A percentile compares a stretch with the other conserved stretches of the same genome.
Conservation (phyloP, 2,797 vertebrate genomes). For the Eidolon dupreanum region DNA sequence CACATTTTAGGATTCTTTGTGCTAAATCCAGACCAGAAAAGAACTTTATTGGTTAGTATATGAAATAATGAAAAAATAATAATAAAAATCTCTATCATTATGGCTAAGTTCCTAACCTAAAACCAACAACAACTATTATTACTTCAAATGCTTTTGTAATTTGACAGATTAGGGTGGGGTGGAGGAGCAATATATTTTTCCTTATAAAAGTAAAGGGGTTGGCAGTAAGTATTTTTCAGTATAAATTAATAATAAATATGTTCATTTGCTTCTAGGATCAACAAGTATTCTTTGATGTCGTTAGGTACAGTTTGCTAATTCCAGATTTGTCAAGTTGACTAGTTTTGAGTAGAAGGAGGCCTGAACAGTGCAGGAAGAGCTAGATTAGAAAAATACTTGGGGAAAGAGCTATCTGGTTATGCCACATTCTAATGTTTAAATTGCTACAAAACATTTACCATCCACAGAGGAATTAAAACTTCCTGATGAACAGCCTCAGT, state of each 20-base stretch:
- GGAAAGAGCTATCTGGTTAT: neutral
- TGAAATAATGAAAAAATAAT: neutral
- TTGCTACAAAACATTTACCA: neutral
- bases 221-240: neutral
- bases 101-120: neutral
- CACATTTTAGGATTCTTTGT: neutral
- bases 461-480: neutral
- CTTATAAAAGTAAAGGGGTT: neutral
- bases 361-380: neutral
- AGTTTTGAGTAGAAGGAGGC: neutral
- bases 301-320: neutral
- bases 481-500: neutral
- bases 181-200: neutral
- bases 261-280: neutral
- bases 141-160: neutral
- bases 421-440: neutral
- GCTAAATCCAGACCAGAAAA: neutral
- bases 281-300: neutral
- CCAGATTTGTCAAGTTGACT: neutral
- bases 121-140: neutral
- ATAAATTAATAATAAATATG: neutral
- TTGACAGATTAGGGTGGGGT: neutral
- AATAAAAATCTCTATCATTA: neutral
- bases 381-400: neutral
- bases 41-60: neutral